A percentile compares a stretch with the other conserved stretches of the same genome.
Evolutionary conservation across 2,888 invertebrate genomes (phyloP).

Genomic region (Drosophila barbarae): DNA sequence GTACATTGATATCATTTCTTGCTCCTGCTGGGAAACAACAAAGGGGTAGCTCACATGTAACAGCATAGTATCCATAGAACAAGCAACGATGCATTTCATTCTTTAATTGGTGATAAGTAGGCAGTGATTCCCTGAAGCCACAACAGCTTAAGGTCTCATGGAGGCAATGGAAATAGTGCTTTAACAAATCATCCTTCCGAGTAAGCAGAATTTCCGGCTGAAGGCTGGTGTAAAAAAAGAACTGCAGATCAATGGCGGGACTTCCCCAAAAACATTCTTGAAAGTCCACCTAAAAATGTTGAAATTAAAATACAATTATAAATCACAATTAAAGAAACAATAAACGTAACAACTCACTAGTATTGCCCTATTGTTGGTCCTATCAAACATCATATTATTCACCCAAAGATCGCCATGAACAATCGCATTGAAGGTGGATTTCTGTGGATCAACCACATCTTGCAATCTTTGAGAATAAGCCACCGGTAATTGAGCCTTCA

Average conservation of each 20-base stretch:
- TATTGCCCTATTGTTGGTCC: slow-evolving; percentile 39
- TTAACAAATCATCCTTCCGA: slow-evolving; percentile 60
- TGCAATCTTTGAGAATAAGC: slow-evolving; percentile 52
- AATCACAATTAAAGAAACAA: fast-evolving
- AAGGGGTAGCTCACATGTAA: slow-evolving; percentile 67
- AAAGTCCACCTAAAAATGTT: slow-evolving; percentile 71
- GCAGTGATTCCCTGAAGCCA: slow-evolving; percentile 40
- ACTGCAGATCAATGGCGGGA: slow-evolving; percentile 77
- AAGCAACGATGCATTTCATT: slow-evolving; percentile 65
- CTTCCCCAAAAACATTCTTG: slow-evolving; percentile 74
- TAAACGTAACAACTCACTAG: slow-evolving; percentile 56
- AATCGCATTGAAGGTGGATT: slow-evolving; percentile 76
- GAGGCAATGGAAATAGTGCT: slow-evolving; percentile 63
- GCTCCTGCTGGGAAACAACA: slow-evolving; percentile 60
- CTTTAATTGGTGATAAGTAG: slow-evolving; percentile 55
- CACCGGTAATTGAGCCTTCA: slow-evolving; percentile 59
- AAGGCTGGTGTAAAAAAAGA: slow-evolving; percentile 75
- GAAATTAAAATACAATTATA: background rate
- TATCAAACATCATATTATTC: slow-evolving; percentile 74
- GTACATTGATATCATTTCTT: slow-evolving; percentile 53
- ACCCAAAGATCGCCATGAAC: slow-evolving; percentile 81
- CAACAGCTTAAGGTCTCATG: slow-evolving; percentile 51
- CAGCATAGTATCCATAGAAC: slow-evolving; percentile 68
- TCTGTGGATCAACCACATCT: slow-evolving; percentile 47
- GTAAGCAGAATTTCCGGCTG: slow-evolving; percentile 65